phyloP scores from a whole-genome alignment of 2,888 invertebrate genomes.

The Drosophila algonquin region DNA sequence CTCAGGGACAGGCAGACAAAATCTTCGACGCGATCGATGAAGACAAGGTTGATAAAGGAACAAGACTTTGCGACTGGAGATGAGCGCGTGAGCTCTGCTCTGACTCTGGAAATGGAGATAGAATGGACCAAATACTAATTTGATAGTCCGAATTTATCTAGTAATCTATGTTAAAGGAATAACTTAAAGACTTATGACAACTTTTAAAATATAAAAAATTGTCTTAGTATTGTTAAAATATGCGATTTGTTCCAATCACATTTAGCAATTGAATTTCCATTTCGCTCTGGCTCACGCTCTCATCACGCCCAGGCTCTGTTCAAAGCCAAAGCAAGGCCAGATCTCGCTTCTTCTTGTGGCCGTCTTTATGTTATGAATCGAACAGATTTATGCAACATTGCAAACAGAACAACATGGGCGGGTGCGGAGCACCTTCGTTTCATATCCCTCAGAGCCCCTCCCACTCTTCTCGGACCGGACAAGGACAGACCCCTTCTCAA shows the following conservation, averaged over 20 bases:
- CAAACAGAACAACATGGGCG: constrained; percentile 58
- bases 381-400: constrained; percentile 60
- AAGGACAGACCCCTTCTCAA: constrained; percentile 4
- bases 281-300: constrained; percentile 26
- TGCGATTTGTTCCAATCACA: too few species aligned
- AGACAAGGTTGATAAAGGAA: constrained; percentile 52
- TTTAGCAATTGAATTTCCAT: neutral
- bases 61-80: constrained; percentile 5
- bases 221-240: too few species aligned
- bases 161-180: too few species aligned
- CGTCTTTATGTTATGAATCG: constrained; percentile 73
- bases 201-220: too few species aligned
- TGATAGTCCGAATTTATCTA: too few species aligned
- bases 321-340: too few species aligned
- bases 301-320: constrained; percentile 23
- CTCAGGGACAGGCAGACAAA: constrained; percentile 44
- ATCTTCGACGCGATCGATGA: constrained; percentile 66
- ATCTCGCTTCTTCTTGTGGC: constrained; percentile 29
- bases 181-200: too few species aligned
- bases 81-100: constrained; percentile 1
- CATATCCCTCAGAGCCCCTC: neutral
- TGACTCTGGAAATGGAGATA: neutral
- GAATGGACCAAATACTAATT: too few species aligned
- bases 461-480: neutral
- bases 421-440: constrained; percentile 52